phyloP scores from a whole-genome alignment of 2,888 invertebrate genomes.

The Chloromyia formosa region DNA sequence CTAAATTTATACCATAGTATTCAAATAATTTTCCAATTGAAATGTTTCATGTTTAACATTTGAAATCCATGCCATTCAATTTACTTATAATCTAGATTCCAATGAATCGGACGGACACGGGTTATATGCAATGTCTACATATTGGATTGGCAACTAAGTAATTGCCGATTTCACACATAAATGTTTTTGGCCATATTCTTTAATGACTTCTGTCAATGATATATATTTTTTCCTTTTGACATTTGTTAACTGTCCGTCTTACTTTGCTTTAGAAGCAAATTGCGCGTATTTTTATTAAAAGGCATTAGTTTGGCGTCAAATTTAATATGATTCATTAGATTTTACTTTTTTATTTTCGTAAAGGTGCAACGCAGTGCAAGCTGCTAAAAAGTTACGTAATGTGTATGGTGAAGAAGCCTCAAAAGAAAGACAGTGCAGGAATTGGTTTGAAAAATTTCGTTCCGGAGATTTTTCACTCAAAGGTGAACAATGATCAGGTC shows the following conservation, averaged over 20 bases:
- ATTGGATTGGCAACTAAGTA: no score
- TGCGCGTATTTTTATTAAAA: neutral
- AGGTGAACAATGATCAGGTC: neutral
- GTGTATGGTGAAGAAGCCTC: neutral
- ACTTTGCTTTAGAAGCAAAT: no score
- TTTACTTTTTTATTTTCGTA: neutral
- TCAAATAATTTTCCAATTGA: no score
- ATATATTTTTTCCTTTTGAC: neutral
- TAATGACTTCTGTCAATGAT: neutral
- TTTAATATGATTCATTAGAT: neutral
- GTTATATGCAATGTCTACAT: no score
- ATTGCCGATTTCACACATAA: neutral
- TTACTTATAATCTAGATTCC: no score
- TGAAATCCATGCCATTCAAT: no score
- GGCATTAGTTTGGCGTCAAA: neutral
- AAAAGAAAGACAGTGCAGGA: neutral
- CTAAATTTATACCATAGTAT: no score
- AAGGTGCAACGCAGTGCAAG: no score
- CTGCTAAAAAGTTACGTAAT: neutral
- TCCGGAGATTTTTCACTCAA: no score
- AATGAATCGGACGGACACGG: no score
- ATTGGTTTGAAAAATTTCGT: neutral
- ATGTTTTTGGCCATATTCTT: neutral
- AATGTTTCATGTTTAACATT: no score
- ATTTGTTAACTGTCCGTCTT: neutral